Conservation (phyloP, 2,797 vertebrate genomes). For the Esox masquinongy region DNA sequence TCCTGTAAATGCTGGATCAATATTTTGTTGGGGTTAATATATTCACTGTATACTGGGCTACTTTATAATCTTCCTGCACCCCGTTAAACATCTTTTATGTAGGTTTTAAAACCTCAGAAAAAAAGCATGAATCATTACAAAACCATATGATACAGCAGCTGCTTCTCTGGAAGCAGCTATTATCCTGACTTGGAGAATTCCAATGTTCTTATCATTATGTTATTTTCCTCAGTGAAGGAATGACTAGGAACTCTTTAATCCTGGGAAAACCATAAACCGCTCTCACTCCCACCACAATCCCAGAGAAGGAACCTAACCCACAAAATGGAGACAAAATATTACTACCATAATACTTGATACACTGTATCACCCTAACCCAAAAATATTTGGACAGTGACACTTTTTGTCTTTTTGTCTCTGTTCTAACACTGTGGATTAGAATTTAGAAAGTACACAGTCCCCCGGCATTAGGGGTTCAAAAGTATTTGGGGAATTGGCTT, state of each 20-base stretch:
- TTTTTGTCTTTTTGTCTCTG: too few species aligned
- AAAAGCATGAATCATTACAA: constrained; percentile 59
- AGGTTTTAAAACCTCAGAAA: constrained; percentile 29
- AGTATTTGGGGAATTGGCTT: too few species aligned
- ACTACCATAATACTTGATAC: neutral
- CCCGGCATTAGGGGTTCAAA: too few species aligned
- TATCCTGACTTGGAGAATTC: constrained; percentile 7
- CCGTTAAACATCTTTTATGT: constrained; percentile 34
- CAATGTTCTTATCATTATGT: constrained; percentile 53
- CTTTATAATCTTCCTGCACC: constrained; percentile 28
- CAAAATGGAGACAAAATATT: neutral
- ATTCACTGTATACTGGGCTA: constrained; percentile 16
- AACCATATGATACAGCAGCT: constrained; percentile 26
- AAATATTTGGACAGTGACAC: too few species aligned
- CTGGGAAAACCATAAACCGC: constrained; percentile 19
- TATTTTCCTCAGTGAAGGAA: constrained; percentile 26
- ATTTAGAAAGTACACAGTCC: too few species aligned
- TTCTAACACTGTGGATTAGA: too few species aligned
- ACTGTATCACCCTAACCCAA: neutral
- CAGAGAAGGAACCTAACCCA: constrained; percentile 25
- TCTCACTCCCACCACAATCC: constrained; percentile 21
- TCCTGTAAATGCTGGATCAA: neutral
- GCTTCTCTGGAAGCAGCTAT: constrained; percentile 42
- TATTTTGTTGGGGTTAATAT: neutral
- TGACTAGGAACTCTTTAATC: constrained; percentile 38